These are phyloP conservation scores for Argyrosomus regius DNA, from an alignment of 2,797 vertebrate species.

Conservation along the genomic window DNA sequence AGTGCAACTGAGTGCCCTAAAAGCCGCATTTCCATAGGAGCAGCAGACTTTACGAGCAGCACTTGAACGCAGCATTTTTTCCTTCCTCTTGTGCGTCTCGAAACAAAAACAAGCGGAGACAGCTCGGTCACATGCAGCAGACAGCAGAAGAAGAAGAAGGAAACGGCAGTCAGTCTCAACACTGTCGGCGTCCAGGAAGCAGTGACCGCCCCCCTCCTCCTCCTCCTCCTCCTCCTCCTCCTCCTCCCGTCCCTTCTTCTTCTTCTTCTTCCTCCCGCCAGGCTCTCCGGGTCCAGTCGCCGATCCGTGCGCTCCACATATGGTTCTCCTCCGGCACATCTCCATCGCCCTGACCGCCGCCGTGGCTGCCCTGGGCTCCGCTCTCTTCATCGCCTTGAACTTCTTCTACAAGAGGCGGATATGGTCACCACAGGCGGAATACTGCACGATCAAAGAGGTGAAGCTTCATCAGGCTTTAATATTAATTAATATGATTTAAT, in stretches of 20 bases:
- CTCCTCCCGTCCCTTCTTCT: not conserved
- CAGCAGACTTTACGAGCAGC: not conserved
- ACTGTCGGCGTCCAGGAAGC: constrained; percentile 2
- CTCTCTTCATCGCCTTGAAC: constrained; percentile 89
- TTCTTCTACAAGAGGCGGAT: constrained; percentile 83
- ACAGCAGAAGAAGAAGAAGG: not conserved
- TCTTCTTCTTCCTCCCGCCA: not conserved
- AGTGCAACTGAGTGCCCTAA: no score
- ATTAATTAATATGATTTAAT: not conserved
- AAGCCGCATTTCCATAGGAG: not conserved
- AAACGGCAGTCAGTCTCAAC: not conserved
- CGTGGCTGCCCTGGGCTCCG: constrained; percentile 88
- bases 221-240: no score
- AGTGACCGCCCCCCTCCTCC: not conserved
- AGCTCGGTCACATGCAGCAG: constrained; percentile 46
- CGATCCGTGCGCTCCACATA: constrained; percentile 58
- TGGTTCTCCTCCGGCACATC: constrained; percentile 86
- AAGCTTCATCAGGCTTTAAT: not conserved
- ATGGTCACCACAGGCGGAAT: constrained; percentile 80
- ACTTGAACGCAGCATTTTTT: constrained; percentile 43
- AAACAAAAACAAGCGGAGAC: constrained; percentile 62
- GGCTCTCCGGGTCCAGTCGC: not conserved
- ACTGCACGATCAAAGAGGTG: constrained; percentile 82
- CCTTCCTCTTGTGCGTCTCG: constrained; percentile 7
- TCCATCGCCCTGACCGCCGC: constrained; percentile 88